Conservation (phyloP, 2,888 invertebrate genomes). For the Clanis bilineata region DNA sequence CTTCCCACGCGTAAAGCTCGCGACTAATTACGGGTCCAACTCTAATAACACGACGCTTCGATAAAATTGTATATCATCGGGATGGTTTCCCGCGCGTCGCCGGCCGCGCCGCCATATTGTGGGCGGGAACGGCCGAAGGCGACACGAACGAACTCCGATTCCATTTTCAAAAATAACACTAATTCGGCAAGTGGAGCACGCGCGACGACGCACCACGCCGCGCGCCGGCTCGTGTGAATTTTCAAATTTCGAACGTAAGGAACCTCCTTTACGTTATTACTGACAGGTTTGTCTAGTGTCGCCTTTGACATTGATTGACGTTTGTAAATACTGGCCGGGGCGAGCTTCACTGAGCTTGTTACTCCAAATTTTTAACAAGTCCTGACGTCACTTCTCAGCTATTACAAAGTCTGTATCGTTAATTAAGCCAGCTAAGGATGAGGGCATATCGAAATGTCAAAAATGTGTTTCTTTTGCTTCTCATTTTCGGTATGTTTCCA, state of each 20-base stretch:
- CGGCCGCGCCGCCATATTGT: slow-evolving; percentile 81
- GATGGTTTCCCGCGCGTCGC: slow-evolving; percentile 66
- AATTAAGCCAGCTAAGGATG: slow-evolving; percentile 60
- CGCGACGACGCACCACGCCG: slow-evolving; percentile 51
- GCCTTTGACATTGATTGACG: slow-evolving; percentile 79
- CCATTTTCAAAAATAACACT: slow-evolving; percentile 81
- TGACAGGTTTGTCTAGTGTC: slow-evolving; percentile 78
- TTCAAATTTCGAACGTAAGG: slow-evolving; percentile 69
- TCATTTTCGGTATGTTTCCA: slow-evolving; percentile 73
- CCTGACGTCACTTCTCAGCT: slow-evolving; percentile 48
- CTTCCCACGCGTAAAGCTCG: slow-evolving; percentile 78
- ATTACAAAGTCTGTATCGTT: slow-evolving; percentile 32
- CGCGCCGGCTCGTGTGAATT: slow-evolving; percentile 71
- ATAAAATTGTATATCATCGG: slow-evolving; percentile 79
- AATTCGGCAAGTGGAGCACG: slow-evolving; percentile 78
- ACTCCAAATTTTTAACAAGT: slow-evolving; percentile 64
- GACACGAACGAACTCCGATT: slow-evolving; percentile 79
- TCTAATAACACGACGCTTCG: slow-evolving; percentile 80
- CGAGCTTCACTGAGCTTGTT: slow-evolving; percentile 73
- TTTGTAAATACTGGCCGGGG: slow-evolving; percentile 67
- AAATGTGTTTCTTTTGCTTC: slow-evolving; percentile 76
- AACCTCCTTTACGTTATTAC: slow-evolving; percentile 71
- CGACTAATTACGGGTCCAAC: slow-evolving; percentile 76
- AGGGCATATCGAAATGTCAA: slow-evolving; percentile 81
- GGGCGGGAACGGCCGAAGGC: slow-evolving; percentile 78